phyloP scores from a whole-genome alignment of 1,140 invertebrate species.

The Hycleus phaleratus region DNA sequence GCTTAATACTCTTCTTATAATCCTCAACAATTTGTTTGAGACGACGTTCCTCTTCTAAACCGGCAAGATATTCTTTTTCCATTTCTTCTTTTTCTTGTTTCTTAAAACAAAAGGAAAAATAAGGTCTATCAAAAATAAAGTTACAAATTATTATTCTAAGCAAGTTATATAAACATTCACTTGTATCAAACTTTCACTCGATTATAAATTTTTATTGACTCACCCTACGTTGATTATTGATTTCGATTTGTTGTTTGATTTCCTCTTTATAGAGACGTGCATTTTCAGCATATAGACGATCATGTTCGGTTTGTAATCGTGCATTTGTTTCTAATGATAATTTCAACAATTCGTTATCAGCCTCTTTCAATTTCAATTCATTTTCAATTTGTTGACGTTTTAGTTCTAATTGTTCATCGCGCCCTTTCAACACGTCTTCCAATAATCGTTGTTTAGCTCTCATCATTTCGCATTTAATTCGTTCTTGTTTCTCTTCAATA shows the following conservation, averaged over 20 bases:
- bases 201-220: conserved; percentile 1
- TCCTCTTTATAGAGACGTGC: conserved; percentile 32
- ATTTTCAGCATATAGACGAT: conserved; percentile 21
- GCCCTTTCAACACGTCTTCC: conserved; percentile 25
- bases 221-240: conserved; percentile 33
- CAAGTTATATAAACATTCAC: neutral
- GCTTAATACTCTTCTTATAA: conserved; percentile 12
- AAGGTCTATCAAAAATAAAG: neutral
- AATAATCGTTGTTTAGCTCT: conserved; percentile 29
- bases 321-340: conserved; percentile 31
- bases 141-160: neutral
- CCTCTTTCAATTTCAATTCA: conserved; percentile 29
- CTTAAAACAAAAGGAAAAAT: conserved; percentile 19
- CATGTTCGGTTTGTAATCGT: conserved; percentile 29
- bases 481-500: conserved; percentile 30
- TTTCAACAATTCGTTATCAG: conserved; percentile 30
- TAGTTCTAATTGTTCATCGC: conserved; percentile 29
- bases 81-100: conserved; percentile 32
- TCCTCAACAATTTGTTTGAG: conserved; percentile 25
- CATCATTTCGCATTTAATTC: conserved; percentile 27
- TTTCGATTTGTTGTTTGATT: conserved; percentile 35
- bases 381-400: conserved; percentile 30
- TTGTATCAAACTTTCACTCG: neutral
- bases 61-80: conserved; percentile 28
- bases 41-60: conserved; percentile 30